Base-by-base conservation (phyloP, 1,140 invertebrate species). In the Ruditapes philippinarum region DNA sequence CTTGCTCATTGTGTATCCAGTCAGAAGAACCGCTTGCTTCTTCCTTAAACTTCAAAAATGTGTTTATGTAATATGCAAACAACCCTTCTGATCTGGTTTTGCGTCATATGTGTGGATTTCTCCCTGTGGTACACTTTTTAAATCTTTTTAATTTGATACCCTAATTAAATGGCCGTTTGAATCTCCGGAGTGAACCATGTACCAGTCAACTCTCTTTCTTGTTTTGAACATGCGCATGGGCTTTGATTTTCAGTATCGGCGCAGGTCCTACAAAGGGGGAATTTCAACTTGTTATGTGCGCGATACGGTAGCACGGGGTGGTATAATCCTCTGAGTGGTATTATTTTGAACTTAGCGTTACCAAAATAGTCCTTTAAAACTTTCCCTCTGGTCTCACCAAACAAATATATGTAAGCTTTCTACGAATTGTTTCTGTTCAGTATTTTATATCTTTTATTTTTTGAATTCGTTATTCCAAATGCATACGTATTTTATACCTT, bases 101-200 rank as follows among this genome's bases (percentile, higher is more conserved):
- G 51, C 7, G 19, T 54, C 51, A 54, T 54, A 54, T 54, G 51
- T 14, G 51, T 54, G 11, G 38, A 42, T 68, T 62, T 45, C 22
- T 38, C 3, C 51, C 70, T 87, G 38, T 95, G 82, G 93, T 94
- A 96, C 22, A 95, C 92, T 90, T 96, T 94, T 54, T 85, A 91
- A 28, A 95, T 90, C 12, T 94, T 54, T 22, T 11, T 54, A 54
- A 54, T 54, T 54, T 9, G 11, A 12, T 79, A 79, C 3, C 76
- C 42, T 57, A 51, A 36, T 42, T 31, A 14, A 2, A 79, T 4
- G 22, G 76, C 76, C n/a, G 19, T 62, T 51, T 54, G 78, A 78
- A 19, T 80, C 36, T 80, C 78, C 7, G 25, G n/a, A 60, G 17
- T 42, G 19, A 36, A 70, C 81, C 65, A 70, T 4, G 60, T 83